A percentile compares a stretch with the other conserved stretches of the same genome.
These are phyloP conservation scores for Phylloscopus whistleri DNA, from an alignment of 2,113 vertebrate genomes.

Conservation along the genomic window DNA sequence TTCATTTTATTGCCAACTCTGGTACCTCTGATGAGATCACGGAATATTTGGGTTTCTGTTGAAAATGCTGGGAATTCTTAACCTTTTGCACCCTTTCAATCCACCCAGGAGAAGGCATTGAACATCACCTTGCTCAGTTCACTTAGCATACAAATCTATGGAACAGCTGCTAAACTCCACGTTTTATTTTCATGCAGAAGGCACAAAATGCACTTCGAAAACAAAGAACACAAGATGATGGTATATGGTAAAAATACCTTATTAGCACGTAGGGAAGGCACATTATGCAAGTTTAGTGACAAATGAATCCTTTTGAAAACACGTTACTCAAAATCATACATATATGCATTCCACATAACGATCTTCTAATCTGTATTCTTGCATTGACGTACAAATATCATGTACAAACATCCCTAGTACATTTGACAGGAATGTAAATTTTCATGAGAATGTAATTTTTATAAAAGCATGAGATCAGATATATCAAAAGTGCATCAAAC, in stretches of 20 bases:
- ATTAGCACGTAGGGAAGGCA: background rate
- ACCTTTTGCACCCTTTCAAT: background rate
- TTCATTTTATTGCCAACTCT: background rate
- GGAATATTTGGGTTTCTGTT: background rate
- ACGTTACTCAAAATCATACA: background rate
- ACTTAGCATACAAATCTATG: background rate
- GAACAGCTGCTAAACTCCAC: background rate
- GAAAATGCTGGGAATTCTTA: background rate
- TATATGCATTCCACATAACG: background rate
- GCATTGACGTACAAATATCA: rapidly evolving
- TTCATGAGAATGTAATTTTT: background rate
- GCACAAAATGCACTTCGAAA: background rate
- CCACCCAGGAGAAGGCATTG: background rate
- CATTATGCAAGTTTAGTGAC: background rate
- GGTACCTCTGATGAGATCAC: rapidly evolving
- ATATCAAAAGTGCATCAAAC: background rate
- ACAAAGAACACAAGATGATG: background rate
- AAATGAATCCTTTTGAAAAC: background rate
- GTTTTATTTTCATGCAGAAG: background rate
- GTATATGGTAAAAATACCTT: background rate
- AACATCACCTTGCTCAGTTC: background rate
- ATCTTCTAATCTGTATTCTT: background rate
- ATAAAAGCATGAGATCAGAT: background rate
- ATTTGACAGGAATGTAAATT: background rate
- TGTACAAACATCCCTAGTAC: background rate